A percentile compares a stretch with the other conserved stretches of the same genome.
Conservation (phyloP, 35 echinoderm and acorn worm genomes). For the Chiridota heheva region DNA sequence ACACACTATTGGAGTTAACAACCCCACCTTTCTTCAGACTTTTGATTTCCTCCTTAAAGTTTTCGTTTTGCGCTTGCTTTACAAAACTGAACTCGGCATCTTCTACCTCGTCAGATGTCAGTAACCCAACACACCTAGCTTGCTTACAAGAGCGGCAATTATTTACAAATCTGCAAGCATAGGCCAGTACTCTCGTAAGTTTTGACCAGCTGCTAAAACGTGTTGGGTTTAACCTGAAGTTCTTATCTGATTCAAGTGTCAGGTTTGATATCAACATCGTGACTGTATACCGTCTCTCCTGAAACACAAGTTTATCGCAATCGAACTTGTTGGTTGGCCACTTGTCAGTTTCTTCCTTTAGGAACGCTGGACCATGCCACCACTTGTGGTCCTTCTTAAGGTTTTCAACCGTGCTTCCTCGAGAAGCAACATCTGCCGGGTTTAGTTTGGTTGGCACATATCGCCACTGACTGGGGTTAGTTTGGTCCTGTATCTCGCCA, state of each 20-base stretch:
- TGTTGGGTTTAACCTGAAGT: conserved; percentile 18
- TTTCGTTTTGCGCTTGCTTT: conserved; percentile 16
- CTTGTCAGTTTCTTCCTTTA: not conserved
- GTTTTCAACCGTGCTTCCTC: not conserved
- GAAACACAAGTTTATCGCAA: not conserved
- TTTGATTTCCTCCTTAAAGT: not conserved
- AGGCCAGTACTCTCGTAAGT: conserved; percentile 19
- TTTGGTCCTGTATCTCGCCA: conserved; percentile 28
- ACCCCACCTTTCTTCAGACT: conserved; percentile 5
- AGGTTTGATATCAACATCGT: not conserved
- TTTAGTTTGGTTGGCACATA: conserved; percentile 2
- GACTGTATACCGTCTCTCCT: not conserved
- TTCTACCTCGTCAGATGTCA: not conserved
- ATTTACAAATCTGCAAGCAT: conserved; percentile 12
- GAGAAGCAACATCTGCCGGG: conserved; percentile 5
- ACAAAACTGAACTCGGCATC: not conserved
- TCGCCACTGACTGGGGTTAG: conserved; percentile 30
- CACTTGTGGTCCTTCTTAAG: not conserved
- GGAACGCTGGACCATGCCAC: not conserved
- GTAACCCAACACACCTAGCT: not conserved
- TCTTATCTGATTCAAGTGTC: not conserved
- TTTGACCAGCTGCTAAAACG: conserved; percentile 9
- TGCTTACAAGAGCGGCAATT: not conserved
- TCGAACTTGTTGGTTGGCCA: not conserved
- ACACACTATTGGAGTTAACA: conserved; percentile 13